phyloP scores from a whole-genome alignment of 1,140 invertebrate species.

The Drosophila orena region DNA sequence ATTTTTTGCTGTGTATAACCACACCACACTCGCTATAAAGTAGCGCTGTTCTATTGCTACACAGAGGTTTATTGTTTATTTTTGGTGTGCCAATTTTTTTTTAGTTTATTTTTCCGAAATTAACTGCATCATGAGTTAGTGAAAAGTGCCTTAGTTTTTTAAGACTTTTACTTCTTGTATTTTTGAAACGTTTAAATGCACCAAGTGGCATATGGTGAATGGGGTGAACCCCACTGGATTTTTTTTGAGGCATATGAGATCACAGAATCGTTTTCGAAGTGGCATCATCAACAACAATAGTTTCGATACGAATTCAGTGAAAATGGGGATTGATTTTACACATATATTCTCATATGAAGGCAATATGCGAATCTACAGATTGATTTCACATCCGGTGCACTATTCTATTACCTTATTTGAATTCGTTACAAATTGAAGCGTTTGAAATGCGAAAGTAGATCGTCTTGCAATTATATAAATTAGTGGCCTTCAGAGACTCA shows the following conservation, averaged over 20 bases:
- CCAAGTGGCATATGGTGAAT: constrained; percentile 53
- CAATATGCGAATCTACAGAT: background rate
- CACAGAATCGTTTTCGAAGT: constrained; percentile 57
- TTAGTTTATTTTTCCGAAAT: constrained; percentile 52
- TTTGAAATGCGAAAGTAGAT: background rate
- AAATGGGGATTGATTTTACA: background rate
- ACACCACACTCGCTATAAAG: constrained; percentile 33
- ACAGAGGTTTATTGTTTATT: constrained; percentile 69
- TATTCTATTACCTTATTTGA: constrained; percentile 8
- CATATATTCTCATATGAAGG: background rate
- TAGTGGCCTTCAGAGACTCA: constrained; percentile 23
- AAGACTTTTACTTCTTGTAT: constrained; percentile 8
- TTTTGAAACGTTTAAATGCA: constrained; percentile 21
- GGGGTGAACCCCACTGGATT: constrained; percentile 43
- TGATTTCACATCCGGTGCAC: background rate
- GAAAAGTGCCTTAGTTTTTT: constrained; percentile 51
- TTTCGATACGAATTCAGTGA: constrained; percentile 1
- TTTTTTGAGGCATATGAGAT: constrained; percentile 57
- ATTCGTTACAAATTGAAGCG: background rate
- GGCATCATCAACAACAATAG: constrained; percentile 44
- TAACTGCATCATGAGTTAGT: constrained; percentile 79
- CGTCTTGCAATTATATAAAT: constrained; percentile 17
- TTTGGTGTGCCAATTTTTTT: constrained; percentile 73
- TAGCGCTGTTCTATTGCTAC: constrained; percentile 53
- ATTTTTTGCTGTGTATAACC: constrained; percentile 1